Conservation (phyloP, 2,888 invertebrate species). For the Drosophila maculinotata region DNA sequence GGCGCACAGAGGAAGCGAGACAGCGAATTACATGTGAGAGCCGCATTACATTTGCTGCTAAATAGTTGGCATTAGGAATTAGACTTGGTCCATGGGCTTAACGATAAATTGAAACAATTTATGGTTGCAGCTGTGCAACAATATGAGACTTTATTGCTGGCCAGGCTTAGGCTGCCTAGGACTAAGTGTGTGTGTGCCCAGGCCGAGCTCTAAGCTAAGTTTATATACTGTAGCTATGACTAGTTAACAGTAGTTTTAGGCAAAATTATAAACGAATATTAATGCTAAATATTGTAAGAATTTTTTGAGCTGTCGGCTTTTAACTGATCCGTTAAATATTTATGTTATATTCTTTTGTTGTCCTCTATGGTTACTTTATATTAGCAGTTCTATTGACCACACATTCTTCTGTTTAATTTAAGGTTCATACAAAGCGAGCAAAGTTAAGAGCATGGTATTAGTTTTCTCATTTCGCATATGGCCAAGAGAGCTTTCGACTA, state of each 20-base stretch:
- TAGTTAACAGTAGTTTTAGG: background rate
- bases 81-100: slow-evolving; percentile 45
- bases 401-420: background rate
- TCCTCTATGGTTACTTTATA: too few species aligned
- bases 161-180: slow-evolving; percentile 3
- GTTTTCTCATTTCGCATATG: slow-evolving; percentile 8
- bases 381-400: too few species aligned
- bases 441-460: background rate
- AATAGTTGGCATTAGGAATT: slow-evolving; percentile 60
- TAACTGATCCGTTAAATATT: too few species aligned
- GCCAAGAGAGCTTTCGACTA: slow-evolving; percentile 5
- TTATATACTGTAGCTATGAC: slow-evolving; percentile 1
- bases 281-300: too few species aligned
- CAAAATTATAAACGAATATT: background rate
- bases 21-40: background rate
- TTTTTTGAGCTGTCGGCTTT: too few species aligned
- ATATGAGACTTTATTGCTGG: slow-evolving; percentile 24
- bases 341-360: too few species aligned
- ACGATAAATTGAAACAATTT: slow-evolving; percentile 59
- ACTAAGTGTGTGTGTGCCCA: slow-evolving; percentile 2
- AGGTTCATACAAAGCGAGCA: background rate
- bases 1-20: background rate
- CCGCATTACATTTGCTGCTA: slow-evolving; percentile 54
- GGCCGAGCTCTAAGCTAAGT: background rate
- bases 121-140: slow-evolving; percentile 18